Evolutionary conservation across 2,888 invertebrate genomes (phyloP).

Genomic region (Ophion costatus): DNA sequence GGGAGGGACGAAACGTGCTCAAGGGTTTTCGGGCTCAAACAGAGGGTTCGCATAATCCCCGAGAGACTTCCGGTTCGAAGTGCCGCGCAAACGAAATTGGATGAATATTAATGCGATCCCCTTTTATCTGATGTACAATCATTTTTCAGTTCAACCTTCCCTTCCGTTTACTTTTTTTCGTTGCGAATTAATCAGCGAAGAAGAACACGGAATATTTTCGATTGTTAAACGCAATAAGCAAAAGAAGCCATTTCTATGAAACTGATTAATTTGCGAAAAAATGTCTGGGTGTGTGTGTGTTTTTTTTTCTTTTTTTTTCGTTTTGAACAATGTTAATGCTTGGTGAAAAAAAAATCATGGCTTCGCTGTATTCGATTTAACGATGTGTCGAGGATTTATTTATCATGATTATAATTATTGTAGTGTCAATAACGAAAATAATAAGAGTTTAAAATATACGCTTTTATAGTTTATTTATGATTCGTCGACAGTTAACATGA

Average conservation of each 20-base stretch:
- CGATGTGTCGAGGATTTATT: too few species aligned
- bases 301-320: too few species aligned
- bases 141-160: background rate
- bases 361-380: too few species aligned
- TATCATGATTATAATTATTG: too few species aligned
- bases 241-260: background rate
- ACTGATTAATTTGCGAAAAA: background rate
- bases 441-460: too few species aligned
- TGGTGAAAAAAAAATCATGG: too few species aligned
- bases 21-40: background rate
- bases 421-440: too few species aligned
- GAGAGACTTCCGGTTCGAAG: background rate
- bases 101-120: background rate
- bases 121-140: background rate
- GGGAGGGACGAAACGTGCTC: background rate
- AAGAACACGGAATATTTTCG: background rate
- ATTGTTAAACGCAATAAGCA: background rate
- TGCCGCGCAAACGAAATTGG: background rate
- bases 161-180: background rate
- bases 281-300: too few species aligned
- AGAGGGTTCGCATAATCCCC: background rate
- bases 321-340: too few species aligned
- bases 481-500: too few species aligned
- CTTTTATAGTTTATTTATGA: too few species aligned
- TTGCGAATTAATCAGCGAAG: background rate